Conservation (phyloP, 2,888 invertebrate genomes). For the Drosophila longiperda region DNA sequence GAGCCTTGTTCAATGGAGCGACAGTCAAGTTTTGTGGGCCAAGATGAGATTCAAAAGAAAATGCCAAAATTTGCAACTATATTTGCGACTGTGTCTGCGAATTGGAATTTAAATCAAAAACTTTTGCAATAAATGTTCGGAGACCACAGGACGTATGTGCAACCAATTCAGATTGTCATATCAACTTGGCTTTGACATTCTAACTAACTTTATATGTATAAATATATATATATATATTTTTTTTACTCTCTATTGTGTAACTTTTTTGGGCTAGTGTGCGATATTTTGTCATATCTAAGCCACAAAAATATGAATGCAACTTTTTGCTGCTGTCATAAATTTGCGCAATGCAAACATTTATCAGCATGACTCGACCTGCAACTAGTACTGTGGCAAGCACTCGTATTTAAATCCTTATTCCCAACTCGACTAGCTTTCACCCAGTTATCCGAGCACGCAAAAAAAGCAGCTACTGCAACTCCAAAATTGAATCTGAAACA, state of each 20-base stretch:
- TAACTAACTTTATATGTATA: slow-evolving; percentile 63
- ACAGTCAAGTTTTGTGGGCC: slow-evolving; percentile 19
- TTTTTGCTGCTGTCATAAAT: slow-evolving; percentile 75
- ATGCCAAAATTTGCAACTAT: slow-evolving; percentile 43
- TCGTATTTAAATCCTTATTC: slow-evolving; percentile 25
- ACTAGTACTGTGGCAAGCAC: not conserved
- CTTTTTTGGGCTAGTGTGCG: slow-evolving; percentile 42
- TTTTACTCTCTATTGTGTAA: slow-evolving; percentile 8
- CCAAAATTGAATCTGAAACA: not conserved
- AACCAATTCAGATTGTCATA: slow-evolving; percentile 28
- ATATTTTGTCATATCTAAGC: slow-evolving; percentile 76
- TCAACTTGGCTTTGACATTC: slow-evolving; percentile 65
- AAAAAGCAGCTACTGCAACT: not conserved
- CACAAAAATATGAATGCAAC: slow-evolving; percentile 70
- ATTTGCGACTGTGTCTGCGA: slow-evolving; percentile 29
- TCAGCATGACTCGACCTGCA: slow-evolving; percentile 57
- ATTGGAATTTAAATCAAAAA: slow-evolving; percentile 69
- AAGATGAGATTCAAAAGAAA: slow-evolving; percentile 12
- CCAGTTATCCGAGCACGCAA: slow-evolving; percentile 19
- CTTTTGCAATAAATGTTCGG: slow-evolving; percentile 64
- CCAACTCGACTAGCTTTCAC: not conserved
- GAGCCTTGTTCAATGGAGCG: slow-evolving; percentile 38
- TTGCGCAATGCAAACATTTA: slow-evolving; percentile 75
- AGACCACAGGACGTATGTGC: slow-evolving; percentile 46
- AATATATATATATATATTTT: not conserved